Conservation (phyloP, 2,888 invertebrate species). For the Punctoribates punctum region DNA sequence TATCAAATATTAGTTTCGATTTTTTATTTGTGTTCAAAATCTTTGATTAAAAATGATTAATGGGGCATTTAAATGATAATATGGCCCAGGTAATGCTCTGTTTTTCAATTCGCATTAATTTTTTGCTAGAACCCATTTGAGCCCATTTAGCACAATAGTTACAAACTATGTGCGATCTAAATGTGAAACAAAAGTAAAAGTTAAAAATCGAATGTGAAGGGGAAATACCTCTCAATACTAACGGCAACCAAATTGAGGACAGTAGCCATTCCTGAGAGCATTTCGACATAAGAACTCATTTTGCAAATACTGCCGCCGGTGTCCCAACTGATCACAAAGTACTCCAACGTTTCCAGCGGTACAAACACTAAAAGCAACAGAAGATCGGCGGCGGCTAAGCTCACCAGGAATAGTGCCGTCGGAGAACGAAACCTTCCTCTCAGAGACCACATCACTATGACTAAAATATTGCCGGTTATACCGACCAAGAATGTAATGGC, state of each 20-base stretch:
- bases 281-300: slow-evolving; percentile 55
- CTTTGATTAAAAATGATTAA: no score
- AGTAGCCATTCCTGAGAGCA: slow-evolving; percentile 55
- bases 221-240: slow-evolving; percentile 57
- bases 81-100: no score
- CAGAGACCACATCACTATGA: slow-evolving; percentile 49
- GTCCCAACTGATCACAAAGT: slow-evolving; percentile 52
- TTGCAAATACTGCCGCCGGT: slow-evolving; percentile 54
- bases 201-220: no score
- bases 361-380: slow-evolving; percentile 50
- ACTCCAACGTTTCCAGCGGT: slow-evolving; percentile 49
- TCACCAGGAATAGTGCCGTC: slow-evolving; percentile 51
- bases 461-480: slow-evolving; percentile 49
- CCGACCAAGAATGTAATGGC: slow-evolving; percentile 49
- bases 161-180: no score
- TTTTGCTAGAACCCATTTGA: no score
- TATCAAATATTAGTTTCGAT: not conserved
- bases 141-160: no score
- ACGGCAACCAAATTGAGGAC: slow-evolving; percentile 56
- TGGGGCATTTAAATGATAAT: no score
- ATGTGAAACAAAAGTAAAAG: no score
- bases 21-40: not conserved
- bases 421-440: slow-evolving; percentile 47
- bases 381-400: slow-evolving; percentile 53
- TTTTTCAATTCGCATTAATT: no score